Conservation (phyloP, 2,113 vertebrate genomes). For the Thamnaconus septentrionalis region DNA sequence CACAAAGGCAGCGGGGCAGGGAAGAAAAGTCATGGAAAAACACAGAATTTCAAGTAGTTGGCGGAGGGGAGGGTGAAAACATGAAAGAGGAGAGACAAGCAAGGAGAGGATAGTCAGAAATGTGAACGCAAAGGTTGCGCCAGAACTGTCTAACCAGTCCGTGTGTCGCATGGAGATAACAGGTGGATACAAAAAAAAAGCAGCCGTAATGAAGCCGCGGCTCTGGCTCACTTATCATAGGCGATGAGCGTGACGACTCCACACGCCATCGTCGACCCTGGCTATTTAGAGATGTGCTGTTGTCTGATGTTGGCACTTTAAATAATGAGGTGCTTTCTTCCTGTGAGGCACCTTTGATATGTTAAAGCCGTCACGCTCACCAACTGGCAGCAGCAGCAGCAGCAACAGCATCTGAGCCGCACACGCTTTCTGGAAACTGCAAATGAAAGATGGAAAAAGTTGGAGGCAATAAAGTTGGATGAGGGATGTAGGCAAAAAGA, state of each 20-base stretch:
- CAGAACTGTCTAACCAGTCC: background rate
- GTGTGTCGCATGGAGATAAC: no score
- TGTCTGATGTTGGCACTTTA: constrained; percentile 55
- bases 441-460: constrained; percentile 18
- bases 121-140: background rate
- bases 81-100: constrained; percentile 10
- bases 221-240: no score
- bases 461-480: background rate
- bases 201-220: no score
- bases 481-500: no score
- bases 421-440: constrained; percentile 34
- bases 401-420: constrained; percentile 29
- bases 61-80: constrained; percentile 27
- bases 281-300: constrained; percentile 31
- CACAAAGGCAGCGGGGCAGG: background rate
- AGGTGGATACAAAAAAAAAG: no score
- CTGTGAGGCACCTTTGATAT: constrained; percentile 63
- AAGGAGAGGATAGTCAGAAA: constrained; percentile 12
- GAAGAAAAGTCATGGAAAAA: constrained; percentile 22
- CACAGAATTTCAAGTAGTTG: constrained; percentile 35
- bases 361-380: constrained; percentile 58
- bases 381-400: constrained; percentile 48
- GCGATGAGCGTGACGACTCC: no score
- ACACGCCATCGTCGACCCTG: background rate
- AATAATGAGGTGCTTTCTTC: constrained; percentile 58